Percentiles rank a stretch among this genome's conserved stretches.
Evolutionary conservation across 2,888 invertebrate genomes (phyloP).

Genomic region (Oscheius onirici): DNA sequence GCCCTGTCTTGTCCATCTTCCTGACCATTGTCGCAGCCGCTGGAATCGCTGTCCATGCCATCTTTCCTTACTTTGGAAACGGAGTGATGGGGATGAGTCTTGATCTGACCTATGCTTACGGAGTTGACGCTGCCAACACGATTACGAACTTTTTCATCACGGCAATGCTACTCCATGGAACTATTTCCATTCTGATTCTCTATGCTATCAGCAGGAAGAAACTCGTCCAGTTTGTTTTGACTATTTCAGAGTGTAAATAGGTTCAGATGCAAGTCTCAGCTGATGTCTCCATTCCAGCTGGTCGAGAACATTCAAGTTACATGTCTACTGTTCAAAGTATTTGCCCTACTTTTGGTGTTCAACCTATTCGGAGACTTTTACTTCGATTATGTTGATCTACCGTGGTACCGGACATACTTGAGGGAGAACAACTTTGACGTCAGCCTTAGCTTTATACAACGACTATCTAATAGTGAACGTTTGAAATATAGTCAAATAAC

Average conservation of each 20-base stretch:
- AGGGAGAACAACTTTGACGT: slow-evolving; percentile 15
- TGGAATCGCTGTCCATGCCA: slow-evolving; percentile 7
- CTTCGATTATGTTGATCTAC: slow-evolving; percentile 7
- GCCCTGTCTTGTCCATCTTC: slow-evolving; percentile 6
- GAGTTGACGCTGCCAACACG: neutral
- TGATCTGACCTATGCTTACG: slow-evolving; percentile 1
- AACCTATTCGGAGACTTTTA: neutral
- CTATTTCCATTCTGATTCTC: neutral
- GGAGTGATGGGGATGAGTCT: slow-evolving; percentile 5
- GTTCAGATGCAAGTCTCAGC: neutral
- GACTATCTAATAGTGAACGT: neutral
- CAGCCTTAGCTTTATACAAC: neutral
- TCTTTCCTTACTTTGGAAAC: slow-evolving; percentile 13
- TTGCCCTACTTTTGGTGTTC: neutral
- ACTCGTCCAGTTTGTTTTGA: neutral
- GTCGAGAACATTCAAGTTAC: slow-evolving; percentile 3
- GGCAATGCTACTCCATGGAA: slow-evolving; percentile 4
- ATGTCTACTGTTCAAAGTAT: neutral
- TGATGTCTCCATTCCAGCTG: slow-evolving; percentile 9
- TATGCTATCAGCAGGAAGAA: slow-evolving; percentile 5
- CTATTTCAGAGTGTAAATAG: neutral
- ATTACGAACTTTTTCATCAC: slow-evolving; percentile 2
- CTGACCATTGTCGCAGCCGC: neutral
- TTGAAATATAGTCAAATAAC: too few relatives aligned
- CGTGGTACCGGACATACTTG: neutral